Percentiles rank a stretch among this genome's conserved stretches.
Evolutionary conservation across 2,888 invertebrate species (phyloP).

Genomic region (Monochamus alternatus): DNA sequence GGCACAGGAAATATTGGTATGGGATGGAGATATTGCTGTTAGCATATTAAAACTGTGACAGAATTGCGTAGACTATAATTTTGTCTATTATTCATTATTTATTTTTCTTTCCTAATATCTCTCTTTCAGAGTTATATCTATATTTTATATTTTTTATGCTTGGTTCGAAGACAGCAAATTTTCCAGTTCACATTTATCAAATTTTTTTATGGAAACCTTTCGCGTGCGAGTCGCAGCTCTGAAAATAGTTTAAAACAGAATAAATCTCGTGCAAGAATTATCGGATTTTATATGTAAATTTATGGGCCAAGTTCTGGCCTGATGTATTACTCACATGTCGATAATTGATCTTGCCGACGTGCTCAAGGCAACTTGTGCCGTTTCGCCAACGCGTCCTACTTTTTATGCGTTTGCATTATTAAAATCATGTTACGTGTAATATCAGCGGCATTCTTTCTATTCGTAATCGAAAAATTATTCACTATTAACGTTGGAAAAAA

Average conservation of each 20-base stretch:
- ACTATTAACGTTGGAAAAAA: too few species aligned
- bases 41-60: too few species aligned
- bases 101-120: too few species aligned
- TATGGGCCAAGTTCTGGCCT: constrained; percentile 18
- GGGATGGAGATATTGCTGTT: too few species aligned
- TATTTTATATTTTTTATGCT: too few species aligned
- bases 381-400: background rate
- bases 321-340: constrained; percentile 22
- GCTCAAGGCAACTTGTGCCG: constrained; percentile 4
- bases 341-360: constrained; percentile 19
- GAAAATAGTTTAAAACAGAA: constrained; percentile 11
- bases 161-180: too few species aligned
- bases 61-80: too few species aligned
- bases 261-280: constrained; percentile 20
- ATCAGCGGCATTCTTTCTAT: background rate
- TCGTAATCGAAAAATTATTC: background rate
- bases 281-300: constrained; percentile 33
- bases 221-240: background rate
- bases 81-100: too few species aligned
- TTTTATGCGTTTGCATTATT: constrained; percentile 6
- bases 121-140: too few species aligned
- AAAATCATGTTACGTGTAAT: constrained; percentile 27
- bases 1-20: too few species aligned
- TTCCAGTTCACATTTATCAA: too few species aligned
- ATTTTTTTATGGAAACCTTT: background rate